phyloP scores from a whole-genome alignment of 2,888 invertebrate species.

The Limnephilus rhombicus region DNA sequence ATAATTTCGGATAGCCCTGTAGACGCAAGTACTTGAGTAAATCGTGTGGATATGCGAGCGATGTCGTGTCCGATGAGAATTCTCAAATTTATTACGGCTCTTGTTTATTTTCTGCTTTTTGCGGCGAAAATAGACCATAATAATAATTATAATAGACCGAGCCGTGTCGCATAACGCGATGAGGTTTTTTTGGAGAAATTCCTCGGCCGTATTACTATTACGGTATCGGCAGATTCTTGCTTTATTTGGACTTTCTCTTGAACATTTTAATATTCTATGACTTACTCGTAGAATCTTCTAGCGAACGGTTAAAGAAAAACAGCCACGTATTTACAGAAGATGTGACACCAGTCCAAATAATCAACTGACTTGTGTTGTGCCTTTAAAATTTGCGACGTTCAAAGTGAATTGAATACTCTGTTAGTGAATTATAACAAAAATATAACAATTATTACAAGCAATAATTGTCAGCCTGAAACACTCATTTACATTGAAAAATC shows the following conservation, averaged over 20 bases:
- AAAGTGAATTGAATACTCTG: too few species aligned
- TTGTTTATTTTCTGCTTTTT: constrained; percentile 34
- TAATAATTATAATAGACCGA: constrained; percentile 18
- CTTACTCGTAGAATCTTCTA: background rate
- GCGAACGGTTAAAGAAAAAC: background rate
- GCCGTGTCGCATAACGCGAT: constrained; percentile 25
- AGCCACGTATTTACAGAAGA: background rate
- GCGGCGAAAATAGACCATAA: constrained; percentile 1
- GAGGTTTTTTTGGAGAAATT: constrained; percentile 20
- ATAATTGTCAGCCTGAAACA: too few species aligned
- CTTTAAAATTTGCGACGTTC: too few species aligned
- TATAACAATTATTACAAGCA: too few species aligned
- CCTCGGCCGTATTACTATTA: background rate
- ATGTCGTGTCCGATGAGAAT: constrained; percentile 17
- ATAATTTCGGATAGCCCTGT: background rate
- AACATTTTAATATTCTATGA: background rate
- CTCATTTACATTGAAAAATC: too few species aligned
- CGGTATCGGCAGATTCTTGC: constrained; percentile 6
- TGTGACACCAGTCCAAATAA: background rate
- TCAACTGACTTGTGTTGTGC: background rate
- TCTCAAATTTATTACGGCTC: constrained; percentile 31
- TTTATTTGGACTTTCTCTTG: constrained; percentile 42
- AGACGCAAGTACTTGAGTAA: background rate
- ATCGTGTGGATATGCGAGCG: constrained; percentile 43
- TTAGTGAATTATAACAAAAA: too few species aligned